phyloP scores from a whole-genome alignment of 2,888 invertebrate genomes.

The Acanthosoma haemorrhoidale region DNA sequence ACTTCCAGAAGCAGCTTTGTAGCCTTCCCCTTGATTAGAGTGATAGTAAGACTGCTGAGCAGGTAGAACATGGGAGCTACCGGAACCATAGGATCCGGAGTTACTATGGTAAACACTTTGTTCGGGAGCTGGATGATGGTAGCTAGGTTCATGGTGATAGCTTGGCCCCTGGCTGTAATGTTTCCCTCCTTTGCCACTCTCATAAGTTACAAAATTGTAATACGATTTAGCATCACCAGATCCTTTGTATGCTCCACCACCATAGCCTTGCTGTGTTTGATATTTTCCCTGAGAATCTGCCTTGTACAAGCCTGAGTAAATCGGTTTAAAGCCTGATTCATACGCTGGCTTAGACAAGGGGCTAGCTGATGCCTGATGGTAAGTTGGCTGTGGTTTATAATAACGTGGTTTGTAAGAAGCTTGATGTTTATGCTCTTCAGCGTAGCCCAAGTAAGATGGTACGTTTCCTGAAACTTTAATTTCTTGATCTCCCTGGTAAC shows the following conservation, averaged over 20 bases:
- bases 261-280: background rate
- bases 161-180: background rate
- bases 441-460: background rate
- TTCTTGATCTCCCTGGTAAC: background rate
- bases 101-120: background rate
- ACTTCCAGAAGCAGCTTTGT: background rate
- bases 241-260: background rate
- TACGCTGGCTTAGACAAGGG: background rate
- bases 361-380: background rate
- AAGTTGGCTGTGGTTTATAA: slow-evolving; percentile 1
- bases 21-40: background rate
- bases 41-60: background rate
- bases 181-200: background rate
- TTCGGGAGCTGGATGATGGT: background rate
- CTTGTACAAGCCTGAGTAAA: background rate
- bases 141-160: background rate
- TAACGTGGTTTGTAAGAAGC: background rate
- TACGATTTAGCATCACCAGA: slow-evolving; percentile 15
- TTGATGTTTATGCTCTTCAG: background rate
- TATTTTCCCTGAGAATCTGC: background rate
- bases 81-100: background rate
- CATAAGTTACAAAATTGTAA: background rate
- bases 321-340: slow-evolving; percentile 10
- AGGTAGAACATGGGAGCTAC: background rate
- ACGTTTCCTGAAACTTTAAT: background rate